Evolutionary conservation across 2,797 vertebrate genomes (phyloP), one percentile per base, ranked within the genome.

Genomic region (Acanthurus leucopareius): DNA sequence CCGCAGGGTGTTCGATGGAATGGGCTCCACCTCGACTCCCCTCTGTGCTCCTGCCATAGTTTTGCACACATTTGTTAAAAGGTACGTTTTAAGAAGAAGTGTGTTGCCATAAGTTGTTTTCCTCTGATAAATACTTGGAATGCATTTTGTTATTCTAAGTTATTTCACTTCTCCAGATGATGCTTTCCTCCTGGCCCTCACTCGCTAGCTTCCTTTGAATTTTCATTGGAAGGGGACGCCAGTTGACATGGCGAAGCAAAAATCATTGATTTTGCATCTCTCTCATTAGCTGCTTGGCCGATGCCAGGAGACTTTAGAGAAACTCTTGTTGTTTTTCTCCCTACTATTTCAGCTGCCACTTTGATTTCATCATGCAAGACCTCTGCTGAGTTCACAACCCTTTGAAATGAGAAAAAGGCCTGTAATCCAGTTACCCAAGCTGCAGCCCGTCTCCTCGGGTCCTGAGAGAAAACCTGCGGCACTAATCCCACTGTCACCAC

Each of bases 301-400:
- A 93, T 94, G 94, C 93, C 78, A 80, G 82, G 49, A 76, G 85
- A 89, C 84, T 76, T 86, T 80, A 17, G 91, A 93, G 94, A 96
- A 96, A 95, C 93, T 91, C 93, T 94, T 95, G 93, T 89, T 95
- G 83, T 89, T 90, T 90, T 86, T 78, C 69, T 85, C 86, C 81
- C 73, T 94, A 87, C 94, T 93, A 95, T 96, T 94, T 95, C 93
- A 97, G 95, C 97, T 98, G 97, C 96, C 97, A 98, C 96, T 97
- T 97, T 97, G 96, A 98, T 99, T 98, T 95, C 96, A 97, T 98
- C 97, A 98, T 93, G 95, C 95, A 94, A 95, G 96, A 96, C 95
- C 94, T 96, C 97, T 96, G 95, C 96, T 96, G 96, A 96, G 97
- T 97, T 97, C 96, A 97, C 96, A 96, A 95, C 96, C 96, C 96